A percentile compares a stretch with the other conserved stretches of the same genome.
Conservation (phyloP, 2,888 invertebrate genomes). For the Fissipunctia ypsillon region DNA sequence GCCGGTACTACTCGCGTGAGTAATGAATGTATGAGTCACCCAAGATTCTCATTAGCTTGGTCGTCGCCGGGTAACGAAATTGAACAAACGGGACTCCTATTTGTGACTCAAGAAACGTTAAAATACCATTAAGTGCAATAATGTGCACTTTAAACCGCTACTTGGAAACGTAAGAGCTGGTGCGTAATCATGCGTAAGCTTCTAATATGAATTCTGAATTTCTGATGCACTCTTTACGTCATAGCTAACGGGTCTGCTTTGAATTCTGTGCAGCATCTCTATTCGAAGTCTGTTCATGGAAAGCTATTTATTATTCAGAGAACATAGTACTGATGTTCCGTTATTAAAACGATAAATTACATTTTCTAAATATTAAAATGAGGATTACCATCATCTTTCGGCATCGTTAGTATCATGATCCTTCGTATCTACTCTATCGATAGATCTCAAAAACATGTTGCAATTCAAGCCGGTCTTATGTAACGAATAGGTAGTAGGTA, state of each 20-base stretch:
- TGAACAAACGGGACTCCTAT: slow-evolving; percentile 63
- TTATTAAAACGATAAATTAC: slow-evolving; percentile 21
- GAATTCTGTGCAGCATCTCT: slow-evolving; percentile 30
- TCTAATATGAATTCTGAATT: slow-evolving; percentile 40
- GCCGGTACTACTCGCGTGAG: slow-evolving; percentile 54
- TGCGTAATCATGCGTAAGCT: slow-evolving; percentile 53
- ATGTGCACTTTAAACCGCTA: slow-evolving; percentile 46
- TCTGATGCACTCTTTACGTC: slow-evolving; percentile 39
- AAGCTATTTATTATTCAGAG: slow-evolving; percentile 31
- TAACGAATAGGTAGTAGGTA: slow-evolving; percentile 23
- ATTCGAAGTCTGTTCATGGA: slow-evolving; percentile 34
- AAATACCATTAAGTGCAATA: slow-evolving; percentile 61
- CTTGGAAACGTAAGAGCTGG: slow-evolving; percentile 30
- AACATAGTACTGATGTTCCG: not conserved
- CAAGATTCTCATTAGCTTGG: slow-evolving; percentile 64
- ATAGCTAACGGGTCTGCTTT: slow-evolving; percentile 23
- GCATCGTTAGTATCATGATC: not conserved
- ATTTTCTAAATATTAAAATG: slow-evolving; percentile 8
- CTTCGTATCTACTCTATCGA: not conserved
- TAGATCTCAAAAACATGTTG: slow-evolving; percentile 3
- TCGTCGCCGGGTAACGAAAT: slow-evolving; percentile 57
- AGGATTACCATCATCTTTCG: not conserved
- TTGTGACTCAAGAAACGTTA: slow-evolving; percentile 56
- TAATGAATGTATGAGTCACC: slow-evolving; percentile 70
- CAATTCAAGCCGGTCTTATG: not conserved